Evolutionary conservation across 2,888 invertebrate species (phyloP), one percentile per base, ranked within the genome.

Genomic region (Ellobium chinense): DNA sequence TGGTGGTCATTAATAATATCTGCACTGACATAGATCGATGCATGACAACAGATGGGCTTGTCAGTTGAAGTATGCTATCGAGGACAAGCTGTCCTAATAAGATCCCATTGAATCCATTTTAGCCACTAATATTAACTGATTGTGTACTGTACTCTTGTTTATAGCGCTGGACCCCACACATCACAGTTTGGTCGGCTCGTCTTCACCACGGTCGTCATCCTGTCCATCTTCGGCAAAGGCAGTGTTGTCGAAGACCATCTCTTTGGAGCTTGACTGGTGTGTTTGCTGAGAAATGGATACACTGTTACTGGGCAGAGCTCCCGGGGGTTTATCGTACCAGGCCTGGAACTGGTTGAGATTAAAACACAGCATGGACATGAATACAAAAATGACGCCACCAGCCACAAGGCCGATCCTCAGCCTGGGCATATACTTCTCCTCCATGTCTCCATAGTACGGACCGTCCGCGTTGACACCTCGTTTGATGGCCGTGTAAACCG

Each of bases 311-410:
- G 56, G 36, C 24, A n/a, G 24, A 34, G 21, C 5, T 29, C 31
- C 37, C 9, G n/a, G n/a, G 1, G 72, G 60, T 37, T 37, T 72
- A 39, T 74, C 74, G 46, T 74, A 31, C 21, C 60, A 37, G 37
- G 24, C 24, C 29, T 74, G 62, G 18, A 39, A 74, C 60, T 77
- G 77, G 4, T 24, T 66, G 9, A n/a, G 37, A 24, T 77, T 77
- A 31, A 54, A 68, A 36, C 77, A 77, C 1, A 77, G 60, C 77
- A 77, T 77, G 4, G 77, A 68, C 77, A 77, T 68, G n/a, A 77
- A 4, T 5, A 77, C n/a, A 37, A 58, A 37, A 12, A 36, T 27
- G 18, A 69, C 69, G 0, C 18, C 54, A 27, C 77, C 58, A 5
- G 77, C 46, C n/a, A 77, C n/a, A 34, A 77, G 39, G 14, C 77